Evolutionary conservation across 2,888 invertebrate genomes (phyloP).

Genomic region (Drosophila longiperda): DNA sequence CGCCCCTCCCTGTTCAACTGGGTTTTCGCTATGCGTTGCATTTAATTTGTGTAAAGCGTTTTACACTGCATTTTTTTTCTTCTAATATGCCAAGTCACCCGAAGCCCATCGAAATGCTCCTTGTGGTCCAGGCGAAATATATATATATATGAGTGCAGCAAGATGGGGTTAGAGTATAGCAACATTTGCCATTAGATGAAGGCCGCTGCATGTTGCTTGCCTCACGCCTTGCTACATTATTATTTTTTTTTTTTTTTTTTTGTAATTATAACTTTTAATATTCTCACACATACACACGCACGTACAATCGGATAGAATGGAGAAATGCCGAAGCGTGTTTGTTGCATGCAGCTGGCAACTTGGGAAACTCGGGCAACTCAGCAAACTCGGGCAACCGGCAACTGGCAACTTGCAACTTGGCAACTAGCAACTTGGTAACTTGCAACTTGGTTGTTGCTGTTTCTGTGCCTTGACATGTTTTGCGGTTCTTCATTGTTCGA

Average conservation of each 20-base stretch:
- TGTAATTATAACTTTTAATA: constrained; percentile 78
- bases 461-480: constrained; percentile 36
- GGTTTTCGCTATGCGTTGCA: constrained; percentile 41
- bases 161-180: background rate
- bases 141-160: background rate
- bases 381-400: constrained; percentile 8
- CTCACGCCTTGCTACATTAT: constrained; percentile 20
- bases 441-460: constrained; percentile 23
- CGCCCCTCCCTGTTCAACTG: background rate
- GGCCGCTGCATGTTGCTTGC: constrained; percentile 44
- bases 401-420: background rate
- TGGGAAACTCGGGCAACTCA: constrained; percentile 2
- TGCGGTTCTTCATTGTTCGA: constrained; percentile 69
- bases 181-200: constrained; percentile 45
- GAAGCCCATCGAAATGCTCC: constrained; percentile 1
- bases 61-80: constrained; percentile 41
- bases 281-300: constrained; percentile 44
- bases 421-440: constrained; percentile 2
- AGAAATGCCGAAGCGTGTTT: background rate
- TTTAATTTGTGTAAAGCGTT: constrained; percentile 62
- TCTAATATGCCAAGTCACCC: constrained; percentile 30
- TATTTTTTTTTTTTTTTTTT: constrained; percentile 22
- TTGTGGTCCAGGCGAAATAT: constrained; percentile 16
- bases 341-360: constrained; percentile 31
- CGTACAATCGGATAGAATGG: background rate